Evolutionary conservation across 2,888 invertebrate genomes (phyloP).

Genomic region (Allolobophora icterica): DNA sequence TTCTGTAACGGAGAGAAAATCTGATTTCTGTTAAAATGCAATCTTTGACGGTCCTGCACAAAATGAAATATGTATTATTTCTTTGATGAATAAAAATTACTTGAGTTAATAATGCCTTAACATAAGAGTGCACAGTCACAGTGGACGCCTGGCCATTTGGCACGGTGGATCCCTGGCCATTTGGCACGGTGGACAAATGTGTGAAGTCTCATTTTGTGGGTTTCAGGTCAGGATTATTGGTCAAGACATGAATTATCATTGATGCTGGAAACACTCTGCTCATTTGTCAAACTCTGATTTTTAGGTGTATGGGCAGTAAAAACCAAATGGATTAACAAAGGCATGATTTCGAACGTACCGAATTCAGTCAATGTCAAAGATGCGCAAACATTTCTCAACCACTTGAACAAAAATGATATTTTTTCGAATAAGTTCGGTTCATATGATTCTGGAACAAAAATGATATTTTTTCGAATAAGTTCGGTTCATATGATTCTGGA

Average conservation of each 20-base stretch:
- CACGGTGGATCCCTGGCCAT: neutral
- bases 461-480: neutral
- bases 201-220: neutral
- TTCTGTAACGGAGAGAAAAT: neutral
- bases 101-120: neutral
- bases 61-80: neutral
- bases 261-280: neutral
- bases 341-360: slow-evolving; percentile 7
- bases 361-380: neutral
- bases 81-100: no score
- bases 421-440: neutral
- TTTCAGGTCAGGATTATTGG: neutral
- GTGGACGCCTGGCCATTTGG: neutral
- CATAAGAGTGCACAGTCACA: no score
- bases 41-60: neutral
- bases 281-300: neutral
- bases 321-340: neutral
- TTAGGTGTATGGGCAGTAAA: neutral
- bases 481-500: neutral
- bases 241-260: no score
- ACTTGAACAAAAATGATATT: no score
- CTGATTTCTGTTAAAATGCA: neutral
- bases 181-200: no score
- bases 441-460: neutral
- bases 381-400: no score